Evolutionary conservation across 2,113 vertebrate genomes (phyloP).

Genomic region (Rutilus rutilus): DNA sequence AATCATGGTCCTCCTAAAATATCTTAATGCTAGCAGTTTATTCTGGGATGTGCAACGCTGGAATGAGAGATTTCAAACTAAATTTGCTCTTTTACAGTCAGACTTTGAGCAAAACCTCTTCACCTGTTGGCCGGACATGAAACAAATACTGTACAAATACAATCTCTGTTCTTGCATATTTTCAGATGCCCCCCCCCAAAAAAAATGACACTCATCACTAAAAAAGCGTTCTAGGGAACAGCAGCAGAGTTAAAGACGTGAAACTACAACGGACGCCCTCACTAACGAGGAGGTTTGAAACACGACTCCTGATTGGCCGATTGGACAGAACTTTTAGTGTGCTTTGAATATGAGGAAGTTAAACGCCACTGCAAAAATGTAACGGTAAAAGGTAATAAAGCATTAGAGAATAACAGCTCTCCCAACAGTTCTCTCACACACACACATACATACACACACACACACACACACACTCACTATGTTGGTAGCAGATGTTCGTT

Average conservation of each 20-base stretch:
- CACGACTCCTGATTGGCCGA: background rate
- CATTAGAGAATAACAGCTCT: too few relatives aligned
- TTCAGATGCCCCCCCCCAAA: constrained; percentile 17
- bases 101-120: background rate
- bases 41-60: background rate
- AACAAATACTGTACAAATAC: constrained; percentile 44
- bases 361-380: background rate
- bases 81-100: constrained; percentile 27
- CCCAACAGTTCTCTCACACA: background rate
- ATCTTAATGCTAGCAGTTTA: background rate
- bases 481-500: background rate
- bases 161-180: constrained; percentile 49
- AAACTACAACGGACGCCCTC: background rate
- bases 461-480: background rate
- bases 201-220: constrained; percentile 6
- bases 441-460: background rate
- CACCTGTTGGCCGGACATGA: constrained; percentile 7
- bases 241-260: constrained; percentile 12
- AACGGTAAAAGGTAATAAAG: background rate
- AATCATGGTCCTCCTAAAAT: background rate
- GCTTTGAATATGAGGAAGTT: constrained; percentile 9
- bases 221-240: constrained; percentile 7
- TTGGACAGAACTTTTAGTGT: background rate
- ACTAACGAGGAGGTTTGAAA: background rate
- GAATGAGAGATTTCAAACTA: constrained; percentile 53